Conservation (phyloP, 2,113 vertebrate species). For the Megaleporinus macrocephalus region DNA sequence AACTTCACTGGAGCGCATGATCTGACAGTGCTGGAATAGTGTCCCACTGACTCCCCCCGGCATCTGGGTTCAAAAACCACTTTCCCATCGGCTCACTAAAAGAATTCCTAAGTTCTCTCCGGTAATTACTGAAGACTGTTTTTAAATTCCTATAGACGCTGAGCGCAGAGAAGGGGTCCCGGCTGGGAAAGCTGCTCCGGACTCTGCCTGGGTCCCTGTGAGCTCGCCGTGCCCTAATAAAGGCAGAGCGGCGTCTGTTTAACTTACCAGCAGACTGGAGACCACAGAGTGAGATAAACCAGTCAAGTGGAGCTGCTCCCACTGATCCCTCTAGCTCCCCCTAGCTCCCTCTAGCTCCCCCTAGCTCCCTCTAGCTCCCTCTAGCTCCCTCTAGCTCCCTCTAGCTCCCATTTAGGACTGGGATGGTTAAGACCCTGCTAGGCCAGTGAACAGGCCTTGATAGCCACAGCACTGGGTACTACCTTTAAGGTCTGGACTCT, state of each 20-base stretch:
- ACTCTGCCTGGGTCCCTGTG: slow-evolving; percentile 64
- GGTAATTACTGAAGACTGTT: background rate
- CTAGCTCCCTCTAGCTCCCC: too few species aligned
- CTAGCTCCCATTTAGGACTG: background rate
- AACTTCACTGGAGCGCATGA: too few species aligned
- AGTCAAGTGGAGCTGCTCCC: background rate
- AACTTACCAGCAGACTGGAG: slow-evolving; percentile 16
- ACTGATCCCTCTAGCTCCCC: too few species aligned
- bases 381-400: too few species aligned
- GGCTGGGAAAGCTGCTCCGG: slow-evolving; percentile 3
- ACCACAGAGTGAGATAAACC: slow-evolving; percentile 28
- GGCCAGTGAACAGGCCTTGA: background rate
- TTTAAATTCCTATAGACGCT: background rate
- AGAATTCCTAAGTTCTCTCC: background rate
- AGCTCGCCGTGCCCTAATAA: slow-evolving; percentile 5
- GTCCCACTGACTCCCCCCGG: background rate
- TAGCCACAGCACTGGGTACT: background rate
- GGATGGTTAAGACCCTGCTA: background rate
- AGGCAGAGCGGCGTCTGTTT: slow-evolving; percentile 24
- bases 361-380: too few species aligned
- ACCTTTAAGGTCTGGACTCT: background rate
- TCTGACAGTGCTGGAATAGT: background rate
- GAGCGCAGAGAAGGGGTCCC: background rate
- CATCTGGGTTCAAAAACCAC: background rate
- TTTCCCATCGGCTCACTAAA: background rate